Percentiles rank a stretch among this genome's conserved stretches.
Conservation (phyloP, 2,797 vertebrate species). For the Microctenopoma stevenorrisi region DNA sequence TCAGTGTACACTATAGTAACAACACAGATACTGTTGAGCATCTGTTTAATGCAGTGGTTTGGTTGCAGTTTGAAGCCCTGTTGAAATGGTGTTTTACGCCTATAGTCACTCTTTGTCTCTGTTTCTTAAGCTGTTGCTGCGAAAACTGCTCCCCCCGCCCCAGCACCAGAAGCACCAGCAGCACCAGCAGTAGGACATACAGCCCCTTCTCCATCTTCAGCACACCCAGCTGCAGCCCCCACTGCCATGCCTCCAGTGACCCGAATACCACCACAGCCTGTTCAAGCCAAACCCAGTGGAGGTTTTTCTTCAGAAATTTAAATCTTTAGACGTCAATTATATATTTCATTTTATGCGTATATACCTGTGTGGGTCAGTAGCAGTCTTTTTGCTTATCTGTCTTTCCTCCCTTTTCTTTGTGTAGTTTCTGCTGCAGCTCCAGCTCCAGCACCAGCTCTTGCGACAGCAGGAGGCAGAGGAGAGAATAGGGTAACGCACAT, state of each 20-base stretch:
- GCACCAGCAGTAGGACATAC: conserved; percentile 29
- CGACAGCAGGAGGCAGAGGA: conserved; percentile 77
- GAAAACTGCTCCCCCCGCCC: conserved; percentile 72
- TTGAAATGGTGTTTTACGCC: too few relatives aligned
- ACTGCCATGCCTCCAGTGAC: conserved; percentile 87
- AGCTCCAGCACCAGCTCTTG: conserved; percentile 66
- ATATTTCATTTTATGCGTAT: background rate
- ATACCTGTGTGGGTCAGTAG: background rate
- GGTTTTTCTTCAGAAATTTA: conserved; percentile 19
- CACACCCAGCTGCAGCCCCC: conserved; percentile 72
- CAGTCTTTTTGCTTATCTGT: background rate
- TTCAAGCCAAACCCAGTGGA: conserved; percentile 80
- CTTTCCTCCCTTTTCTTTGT: background rate
- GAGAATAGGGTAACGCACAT: conserved; percentile 79
- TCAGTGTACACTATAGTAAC: too few relatives aligned
- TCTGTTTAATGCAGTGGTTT: too few relatives aligned
- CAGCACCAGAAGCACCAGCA: conserved; percentile 75
- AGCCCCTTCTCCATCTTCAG: conserved; percentile 64
- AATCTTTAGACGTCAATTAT: background rate
- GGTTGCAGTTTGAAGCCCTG: too few relatives aligned
- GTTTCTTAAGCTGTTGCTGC: conserved; percentile 81
- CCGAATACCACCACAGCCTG: conserved; percentile 81
- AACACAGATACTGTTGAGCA: too few relatives aligned
- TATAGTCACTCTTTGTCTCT: background rate
- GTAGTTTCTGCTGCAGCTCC: conserved; percentile 90